phyloP scores from a whole-genome alignment of 2,888 invertebrate genomes.

The Synergus itoensis region DNA sequence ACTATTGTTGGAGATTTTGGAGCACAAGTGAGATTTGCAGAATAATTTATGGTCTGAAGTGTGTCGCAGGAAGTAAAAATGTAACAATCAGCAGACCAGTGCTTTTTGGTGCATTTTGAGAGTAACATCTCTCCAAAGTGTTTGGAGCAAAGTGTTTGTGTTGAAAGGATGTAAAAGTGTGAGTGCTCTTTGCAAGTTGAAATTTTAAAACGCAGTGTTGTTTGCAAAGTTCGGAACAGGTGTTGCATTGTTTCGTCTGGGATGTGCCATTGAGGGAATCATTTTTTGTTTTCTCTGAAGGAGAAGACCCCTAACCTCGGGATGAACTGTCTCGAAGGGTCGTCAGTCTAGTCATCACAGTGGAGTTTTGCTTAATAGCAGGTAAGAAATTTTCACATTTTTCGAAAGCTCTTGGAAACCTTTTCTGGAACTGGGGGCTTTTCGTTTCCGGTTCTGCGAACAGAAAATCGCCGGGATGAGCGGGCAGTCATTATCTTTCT shows the following conservation, averaged over 20 bases:
- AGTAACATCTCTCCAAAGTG: background rate
- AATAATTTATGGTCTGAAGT: constrained; percentile 23
- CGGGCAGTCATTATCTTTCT: constrained; percentile 17
- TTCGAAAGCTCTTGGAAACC: constrained; percentile 41
- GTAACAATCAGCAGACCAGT: constrained; percentile 45
- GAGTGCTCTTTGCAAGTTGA: constrained; percentile 2
- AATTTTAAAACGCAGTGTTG: background rate
- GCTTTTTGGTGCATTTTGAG: background rate
- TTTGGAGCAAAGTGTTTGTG: constrained; percentile 46
- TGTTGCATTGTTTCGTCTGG: constrained; percentile 53
- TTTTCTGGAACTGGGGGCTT: constrained; percentile 47
- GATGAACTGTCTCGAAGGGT: constrained; percentile 61
- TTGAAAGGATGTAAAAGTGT: constrained; percentile 46
- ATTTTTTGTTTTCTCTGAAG: constrained; percentile 42
- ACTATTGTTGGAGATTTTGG: constrained; percentile 6
- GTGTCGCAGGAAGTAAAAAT: constrained; percentile 46
- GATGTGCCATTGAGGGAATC: constrained; percentile 51
- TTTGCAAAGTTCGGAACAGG: constrained; percentile 39
- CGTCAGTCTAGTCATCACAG: constrained; percentile 74
- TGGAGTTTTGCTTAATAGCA: constrained; percentile 76
- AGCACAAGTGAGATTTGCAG: constrained; percentile 31
- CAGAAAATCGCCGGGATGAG: background rate
- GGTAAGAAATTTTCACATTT: constrained; percentile 61
- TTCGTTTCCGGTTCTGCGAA: constrained; percentile 1
- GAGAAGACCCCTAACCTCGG: constrained; percentile 48